Base-by-base conservation (phyloP, 2,888 invertebrate genomes). In the Chymomyza procnemis region DNA sequence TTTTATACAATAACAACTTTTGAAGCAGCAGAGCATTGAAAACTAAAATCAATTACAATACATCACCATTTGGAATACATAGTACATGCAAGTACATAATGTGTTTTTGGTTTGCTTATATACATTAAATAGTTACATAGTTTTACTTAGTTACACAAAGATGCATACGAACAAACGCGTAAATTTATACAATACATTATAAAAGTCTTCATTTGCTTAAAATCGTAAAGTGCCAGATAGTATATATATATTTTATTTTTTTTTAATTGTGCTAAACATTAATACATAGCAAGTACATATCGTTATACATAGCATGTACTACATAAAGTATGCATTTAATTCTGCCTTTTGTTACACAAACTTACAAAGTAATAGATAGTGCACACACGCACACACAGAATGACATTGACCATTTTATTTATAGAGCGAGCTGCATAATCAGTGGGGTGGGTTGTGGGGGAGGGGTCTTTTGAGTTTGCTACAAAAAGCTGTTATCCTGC, bases 171-270 rank as follows among this genome's bases (percentile, higher is more conserved):
- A 12, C 21, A 9, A 21, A 21, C 54, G 21, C 21, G 21, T 14
- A 54, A 54, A 54, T 50, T 18, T 50, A n/a, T n/a, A 16, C 5
- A 9, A 50, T 50, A 50, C 19, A 50, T 16, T 50, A n/a, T 19
- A 50, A 41, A 50, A 50, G 50, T 50, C 50, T 50, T 50, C 50
- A 18, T 19, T 50, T 50, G 50, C 50, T 50, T 50, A 50, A 50
- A 50, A 50, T 50, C 50, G 50, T 50, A 18, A 50, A 19, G 50
- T 50, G 50, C 16, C 26, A 26, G 26, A 26, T 26, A 26, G 3
- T 6, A 26, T 2, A 3, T 6, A 26, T 26, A 26, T 26, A 6
- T 19, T 8, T 50, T 18, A 12, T 41, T 0, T 41, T 41, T 9
- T 41, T 41, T 1, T 41, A 34, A 12, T 41, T 41, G 34, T 41